Percentiles rank a stretch among this genome's conserved stretches.
Evolutionary conservation across 2,888 invertebrate genomes (phyloP).

Genomic region (Horisme vitalbata): DNA sequence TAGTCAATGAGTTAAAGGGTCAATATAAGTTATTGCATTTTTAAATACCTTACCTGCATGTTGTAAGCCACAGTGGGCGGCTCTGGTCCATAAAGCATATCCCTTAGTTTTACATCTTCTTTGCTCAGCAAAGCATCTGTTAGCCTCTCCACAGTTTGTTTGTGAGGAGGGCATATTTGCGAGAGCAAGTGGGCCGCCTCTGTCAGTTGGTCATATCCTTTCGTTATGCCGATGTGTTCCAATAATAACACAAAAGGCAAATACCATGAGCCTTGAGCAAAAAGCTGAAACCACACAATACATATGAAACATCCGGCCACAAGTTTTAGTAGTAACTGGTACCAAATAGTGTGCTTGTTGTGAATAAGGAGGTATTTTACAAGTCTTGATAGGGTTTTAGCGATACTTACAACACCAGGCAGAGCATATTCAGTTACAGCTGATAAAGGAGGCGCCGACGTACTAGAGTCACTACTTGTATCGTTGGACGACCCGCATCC

Average conservation of each 20-base stretch:
- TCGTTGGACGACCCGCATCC: constrained; percentile 85
- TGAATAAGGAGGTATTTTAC: too few species aligned
- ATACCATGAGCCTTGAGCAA: constrained; percentile 91
- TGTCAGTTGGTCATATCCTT: constrained; percentile 90
- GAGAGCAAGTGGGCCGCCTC: constrained; percentile 92
- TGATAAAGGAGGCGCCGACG: constrained; percentile 94
- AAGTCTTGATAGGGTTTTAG: too few species aligned
- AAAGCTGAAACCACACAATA: constrained; percentile 80
- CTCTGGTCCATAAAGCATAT: constrained; percentile 73
- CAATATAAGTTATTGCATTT: not conserved
- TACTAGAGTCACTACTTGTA: constrained; percentile 97
- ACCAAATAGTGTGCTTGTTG: too few species aligned
- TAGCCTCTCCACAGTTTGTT: constrained; percentile 79
- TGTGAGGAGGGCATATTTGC: constrained; percentile 91
- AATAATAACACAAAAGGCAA: constrained; percentile 92
- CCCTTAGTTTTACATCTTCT: constrained; percentile 68
- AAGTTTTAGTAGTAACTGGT: too few species aligned
- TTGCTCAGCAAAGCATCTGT: constrained; percentile 70
- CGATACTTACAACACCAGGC: constrained; percentile 92
- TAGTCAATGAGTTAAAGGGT: too few species aligned
- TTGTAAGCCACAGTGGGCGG: constrained; percentile 79
- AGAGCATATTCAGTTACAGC: constrained; percentile 94
- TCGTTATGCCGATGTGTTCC: constrained; percentile 92
- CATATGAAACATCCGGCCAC: not conserved
- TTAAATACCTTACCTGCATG: constrained; percentile 55